Percentiles rank a stretch among this genome's conserved stretches.
Evolutionary conservation across 2,797 vertebrate species (phyloP).

Genomic region (Centropyge bicolor): DNA sequence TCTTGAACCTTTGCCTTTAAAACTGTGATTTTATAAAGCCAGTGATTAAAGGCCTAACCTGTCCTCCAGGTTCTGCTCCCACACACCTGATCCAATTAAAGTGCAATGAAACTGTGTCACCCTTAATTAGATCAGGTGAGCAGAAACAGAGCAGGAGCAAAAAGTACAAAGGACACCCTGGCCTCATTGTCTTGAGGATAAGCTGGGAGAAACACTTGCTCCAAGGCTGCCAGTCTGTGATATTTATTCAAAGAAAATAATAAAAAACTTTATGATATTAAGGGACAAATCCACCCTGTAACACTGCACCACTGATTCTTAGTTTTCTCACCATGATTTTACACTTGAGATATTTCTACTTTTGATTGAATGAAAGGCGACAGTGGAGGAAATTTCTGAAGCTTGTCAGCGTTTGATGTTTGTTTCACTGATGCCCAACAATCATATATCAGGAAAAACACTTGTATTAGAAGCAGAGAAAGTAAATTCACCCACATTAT

Average conservation of each 20-base stretch:
- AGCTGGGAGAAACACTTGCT: background rate
- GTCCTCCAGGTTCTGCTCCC: background rate
- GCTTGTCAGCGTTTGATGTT: background rate
- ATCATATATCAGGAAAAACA: background rate
- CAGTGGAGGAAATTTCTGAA: background rate
- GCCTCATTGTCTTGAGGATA: background rate
- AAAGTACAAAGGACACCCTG: background rate
- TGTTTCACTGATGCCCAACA: background rate
- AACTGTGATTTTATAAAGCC: background rate
- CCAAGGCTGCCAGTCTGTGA: background rate
- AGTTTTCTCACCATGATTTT: background rate
- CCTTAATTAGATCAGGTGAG: constrained; percentile 33
- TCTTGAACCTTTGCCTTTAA: background rate
- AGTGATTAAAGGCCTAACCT: background rate
- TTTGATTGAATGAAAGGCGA: background rate
- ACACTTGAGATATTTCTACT: background rate
- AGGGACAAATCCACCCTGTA: background rate
- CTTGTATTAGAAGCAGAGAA: too few species aligned
- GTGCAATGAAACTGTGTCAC: constrained; percentile 29
- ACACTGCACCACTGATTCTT: background rate
- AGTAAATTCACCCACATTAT: background rate
- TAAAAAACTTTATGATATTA: background rate
- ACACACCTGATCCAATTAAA: constrained; percentile 25
- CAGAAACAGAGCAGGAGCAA: constrained; percentile 18
- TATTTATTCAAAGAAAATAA: background rate